Conservation (phyloP, 2,797 vertebrate species). For the Ctenopoma kingsleyae region DNA sequence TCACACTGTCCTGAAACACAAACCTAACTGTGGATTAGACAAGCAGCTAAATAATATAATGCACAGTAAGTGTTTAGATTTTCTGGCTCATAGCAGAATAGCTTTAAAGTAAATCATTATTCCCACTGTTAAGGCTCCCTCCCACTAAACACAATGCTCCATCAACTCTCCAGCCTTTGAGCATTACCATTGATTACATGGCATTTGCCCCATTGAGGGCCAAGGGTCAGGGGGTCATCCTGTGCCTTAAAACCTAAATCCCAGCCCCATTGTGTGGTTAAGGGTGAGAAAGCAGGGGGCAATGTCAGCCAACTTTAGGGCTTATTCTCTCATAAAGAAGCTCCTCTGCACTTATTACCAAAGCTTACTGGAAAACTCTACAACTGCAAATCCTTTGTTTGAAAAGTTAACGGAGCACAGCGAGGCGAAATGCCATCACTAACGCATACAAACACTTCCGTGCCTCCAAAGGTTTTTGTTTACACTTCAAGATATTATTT, state of each 20-base stretch:
- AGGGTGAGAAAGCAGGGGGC: slow-evolving; percentile 89
- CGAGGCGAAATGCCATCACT: slow-evolving; percentile 61
- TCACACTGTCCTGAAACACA: slow-evolving; percentile 33
- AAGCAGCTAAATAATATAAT: slow-evolving; percentile 35
- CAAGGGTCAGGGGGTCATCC: slow-evolving; percentile 95
- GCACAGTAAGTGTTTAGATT: slow-evolving; percentile 55
- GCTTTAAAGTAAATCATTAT: slow-evolving; percentile 69
- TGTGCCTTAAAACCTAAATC: slow-evolving; percentile 89
- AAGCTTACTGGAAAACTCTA: slow-evolving; percentile 75
- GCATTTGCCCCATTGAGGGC: slow-evolving; percentile 95
- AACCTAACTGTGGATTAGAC: slow-evolving; percentile 40
- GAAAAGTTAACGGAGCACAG: slow-evolving; percentile 72
- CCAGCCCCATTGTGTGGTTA: slow-evolving; percentile 93
- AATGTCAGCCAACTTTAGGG: slow-evolving; percentile 88
- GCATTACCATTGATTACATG: slow-evolving; percentile 98
- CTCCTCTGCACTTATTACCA: slow-evolving; percentile 72
- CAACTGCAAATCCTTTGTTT: slow-evolving; percentile 72
- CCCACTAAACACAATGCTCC: slow-evolving; percentile 73
- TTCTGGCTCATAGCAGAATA: slow-evolving; percentile 30
- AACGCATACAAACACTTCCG: slow-evolving; percentile 63
- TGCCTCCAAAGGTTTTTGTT: slow-evolving; percentile 60
- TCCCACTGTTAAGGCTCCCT: slow-evolving; percentile 63
- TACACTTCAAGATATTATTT: slow-evolving; percentile 74
- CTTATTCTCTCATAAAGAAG: slow-evolving; percentile 76
- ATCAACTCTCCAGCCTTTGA: slow-evolving; percentile 87